Evolutionary conservation across 2,113 vertebrate species (phyloP).

Genomic region (Xiphorhynchus elegans): DNA sequence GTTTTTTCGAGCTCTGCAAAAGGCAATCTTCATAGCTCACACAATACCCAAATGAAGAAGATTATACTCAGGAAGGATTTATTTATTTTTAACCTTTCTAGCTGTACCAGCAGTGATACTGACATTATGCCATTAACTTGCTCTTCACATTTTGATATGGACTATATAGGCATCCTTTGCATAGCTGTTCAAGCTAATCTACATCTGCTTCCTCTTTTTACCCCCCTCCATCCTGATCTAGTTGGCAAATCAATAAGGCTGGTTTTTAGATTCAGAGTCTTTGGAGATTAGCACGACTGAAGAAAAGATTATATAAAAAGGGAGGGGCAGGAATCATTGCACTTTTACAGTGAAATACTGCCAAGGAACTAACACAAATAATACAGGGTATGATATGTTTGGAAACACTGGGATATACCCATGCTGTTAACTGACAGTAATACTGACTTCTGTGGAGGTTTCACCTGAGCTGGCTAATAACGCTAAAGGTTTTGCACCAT

Average conservation of each 20-base stretch:
- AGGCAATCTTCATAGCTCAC: not conserved
- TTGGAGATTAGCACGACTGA: not conserved
- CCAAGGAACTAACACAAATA: not conserved
- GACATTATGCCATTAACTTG: not conserved
- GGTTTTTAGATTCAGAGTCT: not conserved
- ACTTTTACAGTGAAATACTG: not conserved
- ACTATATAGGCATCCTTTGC: not conserved
- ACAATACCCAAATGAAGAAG: not conserved
- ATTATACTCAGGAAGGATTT: not conserved
- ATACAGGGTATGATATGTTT: not conserved
- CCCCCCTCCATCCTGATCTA: not conserved
- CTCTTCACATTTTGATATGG: not conserved
- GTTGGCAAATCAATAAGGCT: not conserved
- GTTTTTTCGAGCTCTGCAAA: not conserved
- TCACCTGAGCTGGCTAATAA: not conserved
- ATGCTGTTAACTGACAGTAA: not conserved
- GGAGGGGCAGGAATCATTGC: not conserved
- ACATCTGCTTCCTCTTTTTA: not conserved
- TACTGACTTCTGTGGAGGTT: not conserved
- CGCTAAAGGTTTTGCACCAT: not conserved
- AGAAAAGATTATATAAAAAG: not conserved
- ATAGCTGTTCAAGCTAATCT: not conserved
- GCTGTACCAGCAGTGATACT: not conserved
- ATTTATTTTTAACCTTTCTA: constrained; percentile 17
- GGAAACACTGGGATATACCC: not conserved